phyloP scores from a whole-genome alignment of 2,113 vertebrate species.

The Lethenteron reissneri region DNA sequence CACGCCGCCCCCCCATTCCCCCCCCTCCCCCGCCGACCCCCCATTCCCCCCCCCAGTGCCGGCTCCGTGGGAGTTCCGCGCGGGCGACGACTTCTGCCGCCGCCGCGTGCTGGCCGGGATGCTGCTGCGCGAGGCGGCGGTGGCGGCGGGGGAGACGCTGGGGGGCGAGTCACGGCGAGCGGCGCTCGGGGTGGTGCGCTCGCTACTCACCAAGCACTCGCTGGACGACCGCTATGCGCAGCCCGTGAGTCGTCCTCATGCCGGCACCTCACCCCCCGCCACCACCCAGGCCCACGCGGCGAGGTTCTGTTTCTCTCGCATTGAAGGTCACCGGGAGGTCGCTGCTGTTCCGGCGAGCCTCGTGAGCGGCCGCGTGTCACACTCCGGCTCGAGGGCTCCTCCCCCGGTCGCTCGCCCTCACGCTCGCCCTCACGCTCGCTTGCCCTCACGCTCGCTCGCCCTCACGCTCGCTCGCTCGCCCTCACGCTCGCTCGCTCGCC shows the following conservation, averaged over 20 bases:
- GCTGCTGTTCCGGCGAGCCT: too few relatives aligned
- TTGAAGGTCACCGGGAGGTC: too few relatives aligned
- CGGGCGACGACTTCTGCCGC: conserved; percentile 76
- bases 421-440: too few relatives aligned
- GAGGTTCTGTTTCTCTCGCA: neutral
- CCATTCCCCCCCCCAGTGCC: neutral
- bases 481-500: too few relatives aligned
- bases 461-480: too few relatives aligned
- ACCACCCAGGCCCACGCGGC: neutral
- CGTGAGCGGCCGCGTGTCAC: too few relatives aligned
- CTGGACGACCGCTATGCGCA: conserved; percentile 61
- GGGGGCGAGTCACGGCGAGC: conserved; percentile 49
- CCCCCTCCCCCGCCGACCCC: conserved; percentile 9
- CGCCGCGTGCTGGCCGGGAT: conserved; percentile 86
- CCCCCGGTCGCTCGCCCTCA: too few relatives aligned
- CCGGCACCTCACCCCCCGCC: neutral
- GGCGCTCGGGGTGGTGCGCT: conserved; percentile 60
- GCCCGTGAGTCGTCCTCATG: neutral
- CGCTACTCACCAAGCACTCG: conserved; percentile 74
- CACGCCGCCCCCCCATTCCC: conserved; percentile 10
- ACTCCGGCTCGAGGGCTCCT: too few relatives aligned
- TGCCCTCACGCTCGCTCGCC: too few relatives aligned
- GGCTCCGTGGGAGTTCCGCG: conserved; percentile 36
- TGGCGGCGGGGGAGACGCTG: conserved; percentile 41
- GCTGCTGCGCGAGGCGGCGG: conserved; percentile 55